Conservation (phyloP, 2,113 vertebrate species). For the Pseudopodoces humilis region DNA sequence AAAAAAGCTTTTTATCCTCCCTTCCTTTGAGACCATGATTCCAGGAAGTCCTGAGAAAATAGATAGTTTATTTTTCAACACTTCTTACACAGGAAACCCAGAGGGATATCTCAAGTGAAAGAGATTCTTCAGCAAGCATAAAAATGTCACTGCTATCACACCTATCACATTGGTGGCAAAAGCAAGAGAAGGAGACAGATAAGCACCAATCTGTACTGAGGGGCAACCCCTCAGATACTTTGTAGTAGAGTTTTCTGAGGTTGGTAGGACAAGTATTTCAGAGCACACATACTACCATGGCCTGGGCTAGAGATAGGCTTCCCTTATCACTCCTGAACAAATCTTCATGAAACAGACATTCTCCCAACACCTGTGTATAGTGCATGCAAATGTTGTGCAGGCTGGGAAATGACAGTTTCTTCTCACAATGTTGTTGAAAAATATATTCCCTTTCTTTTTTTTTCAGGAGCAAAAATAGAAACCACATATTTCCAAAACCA, state of each 20-base stretch:
- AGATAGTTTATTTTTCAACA: not conserved
- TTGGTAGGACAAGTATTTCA: not conserved
- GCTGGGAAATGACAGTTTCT: not conserved
- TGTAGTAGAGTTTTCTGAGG: not conserved
- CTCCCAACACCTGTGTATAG: not conserved
- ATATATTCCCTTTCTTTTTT: not conserved
- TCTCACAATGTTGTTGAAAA: not conserved
- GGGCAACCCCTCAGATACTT: not conserved
- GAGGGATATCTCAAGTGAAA: not conserved
- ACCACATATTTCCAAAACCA: not conserved
- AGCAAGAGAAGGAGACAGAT: not conserved
- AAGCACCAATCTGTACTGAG: not conserved
- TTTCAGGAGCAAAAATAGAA: not conserved
- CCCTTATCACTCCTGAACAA: not conserved
- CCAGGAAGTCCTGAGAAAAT: not conserved
- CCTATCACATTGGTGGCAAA: not conserved
- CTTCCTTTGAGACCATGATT: not conserved
- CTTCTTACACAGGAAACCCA: not conserved
- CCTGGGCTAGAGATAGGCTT: not conserved
- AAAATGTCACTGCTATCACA: not conserved
- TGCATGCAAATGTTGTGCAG: not conserved
- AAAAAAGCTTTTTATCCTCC: not conserved
- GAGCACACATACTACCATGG: accelerated
- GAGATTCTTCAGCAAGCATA: not conserved
- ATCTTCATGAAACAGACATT: not conserved